Conservation (phyloP, 2,888 invertebrate species). For the Alcis repandata region DNA sequence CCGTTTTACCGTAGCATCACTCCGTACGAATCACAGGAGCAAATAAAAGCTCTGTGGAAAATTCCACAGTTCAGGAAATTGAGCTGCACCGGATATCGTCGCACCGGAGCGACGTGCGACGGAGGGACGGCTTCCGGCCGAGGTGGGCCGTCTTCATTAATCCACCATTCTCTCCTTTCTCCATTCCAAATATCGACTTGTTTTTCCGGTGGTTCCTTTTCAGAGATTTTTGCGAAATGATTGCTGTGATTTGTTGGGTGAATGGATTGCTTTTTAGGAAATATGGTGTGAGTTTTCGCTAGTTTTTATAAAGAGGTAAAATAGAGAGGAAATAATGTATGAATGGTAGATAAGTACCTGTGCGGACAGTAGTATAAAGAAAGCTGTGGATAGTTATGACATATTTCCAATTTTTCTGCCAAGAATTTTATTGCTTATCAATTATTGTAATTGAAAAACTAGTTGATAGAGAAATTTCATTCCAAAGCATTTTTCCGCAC, state of each 20-base stretch:
- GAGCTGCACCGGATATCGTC: slow-evolving; percentile 84
- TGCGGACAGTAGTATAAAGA: no score
- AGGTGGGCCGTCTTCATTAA: slow-evolving; percentile 78
- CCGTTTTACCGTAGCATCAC: slow-evolving; percentile 15
- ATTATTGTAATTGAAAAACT: no score
- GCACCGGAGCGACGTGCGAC: slow-evolving; percentile 80
- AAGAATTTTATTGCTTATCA: no score
- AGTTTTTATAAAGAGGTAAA: background rate
- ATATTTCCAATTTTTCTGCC: no score
- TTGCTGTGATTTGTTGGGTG: slow-evolving; percentile 8
- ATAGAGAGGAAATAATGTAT: background rate
- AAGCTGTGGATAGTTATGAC: no score
- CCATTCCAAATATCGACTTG: slow-evolving; percentile 53
- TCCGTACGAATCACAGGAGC: slow-evolving; percentile 65
- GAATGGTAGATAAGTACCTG: no score
- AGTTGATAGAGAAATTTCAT: no score
- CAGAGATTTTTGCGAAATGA: slow-evolving; percentile 32
- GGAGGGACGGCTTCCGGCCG: slow-evolving; percentile 78
- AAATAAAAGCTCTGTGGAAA: slow-evolving; percentile 74
- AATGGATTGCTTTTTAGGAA: slow-evolving; percentile 3
- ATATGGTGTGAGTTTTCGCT: background rate
- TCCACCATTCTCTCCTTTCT: slow-evolving; percentile 66
- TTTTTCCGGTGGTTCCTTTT: slow-evolving; percentile 51
- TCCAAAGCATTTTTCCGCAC: no score
- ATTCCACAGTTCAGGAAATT: slow-evolving; percentile 81